Evolutionary conservation across 2,113 vertebrate genomes (phyloP).

Genomic region (Callaeas wilsoni): DNA sequence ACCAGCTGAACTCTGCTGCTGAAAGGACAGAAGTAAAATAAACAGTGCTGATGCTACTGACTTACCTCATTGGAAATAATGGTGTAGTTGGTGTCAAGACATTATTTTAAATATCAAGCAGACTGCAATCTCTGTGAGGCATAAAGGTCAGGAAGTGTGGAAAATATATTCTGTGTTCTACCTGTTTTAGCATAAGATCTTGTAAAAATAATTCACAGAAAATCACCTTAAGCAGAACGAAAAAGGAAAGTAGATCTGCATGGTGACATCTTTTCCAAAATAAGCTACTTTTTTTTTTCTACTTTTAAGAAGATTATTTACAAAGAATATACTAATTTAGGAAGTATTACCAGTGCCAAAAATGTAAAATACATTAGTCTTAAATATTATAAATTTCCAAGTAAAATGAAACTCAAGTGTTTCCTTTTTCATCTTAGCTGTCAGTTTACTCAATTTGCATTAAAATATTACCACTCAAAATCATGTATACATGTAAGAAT

Average conservation of each 20-base stretch:
- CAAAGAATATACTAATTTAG: not conserved
- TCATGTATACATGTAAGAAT: not conserved
- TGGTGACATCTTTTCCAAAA: not conserved
- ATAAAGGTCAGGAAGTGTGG: not conserved
- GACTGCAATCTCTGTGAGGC: not conserved
- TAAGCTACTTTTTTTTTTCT: not conserved
- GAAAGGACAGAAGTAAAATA: not conserved
- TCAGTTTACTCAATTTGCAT: not conserved
- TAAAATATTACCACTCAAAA: not conserved
- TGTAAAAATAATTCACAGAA: not conserved
- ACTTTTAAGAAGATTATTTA: not conserved
- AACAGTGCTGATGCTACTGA: not conserved
- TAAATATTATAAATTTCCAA: not conserved
- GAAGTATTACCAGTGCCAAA: not conserved
- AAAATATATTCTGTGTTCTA: not conserved
- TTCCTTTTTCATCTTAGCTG: not conserved
- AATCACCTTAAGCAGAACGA: not conserved
- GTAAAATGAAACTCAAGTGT: not conserved
- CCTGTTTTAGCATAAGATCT: not conserved
- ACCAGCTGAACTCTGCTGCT: slow-evolving; percentile 8
- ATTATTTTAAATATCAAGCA: slow-evolving; percentile 52
- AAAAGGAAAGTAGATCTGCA: not conserved
- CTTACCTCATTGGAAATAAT: slow-evolving; percentile 27
- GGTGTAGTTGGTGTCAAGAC: not conserved
- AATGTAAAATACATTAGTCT: not conserved